phyloP scores from a whole-genome alignment of 1,140 invertebrate species.

The Achroia grisella region DNA sequence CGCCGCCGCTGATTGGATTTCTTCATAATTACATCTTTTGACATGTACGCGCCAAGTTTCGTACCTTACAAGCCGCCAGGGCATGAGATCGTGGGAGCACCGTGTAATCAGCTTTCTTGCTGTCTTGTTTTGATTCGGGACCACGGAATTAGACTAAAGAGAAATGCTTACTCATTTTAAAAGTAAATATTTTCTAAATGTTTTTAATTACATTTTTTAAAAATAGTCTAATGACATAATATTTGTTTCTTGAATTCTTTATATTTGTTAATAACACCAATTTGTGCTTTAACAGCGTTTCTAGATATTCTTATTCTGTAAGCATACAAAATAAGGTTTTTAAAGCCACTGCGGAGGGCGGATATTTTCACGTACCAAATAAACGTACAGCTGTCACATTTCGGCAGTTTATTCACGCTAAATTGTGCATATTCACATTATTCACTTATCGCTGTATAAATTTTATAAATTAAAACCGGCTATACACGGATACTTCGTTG shows the following conservation, averaged over 20 bases:
- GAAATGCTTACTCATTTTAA: background rate
- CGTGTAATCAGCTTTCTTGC: slow-evolving; percentile 69
- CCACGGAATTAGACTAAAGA: slow-evolving; percentile 26
- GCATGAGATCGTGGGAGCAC: slow-evolving; percentile 67
- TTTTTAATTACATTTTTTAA: no score
- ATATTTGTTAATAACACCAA: no score
- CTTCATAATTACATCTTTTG: slow-evolving; percentile 73
- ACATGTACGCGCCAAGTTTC: slow-evolving; percentile 70
- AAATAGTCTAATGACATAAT: background rate
- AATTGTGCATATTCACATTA: slow-evolving; percentile 1
- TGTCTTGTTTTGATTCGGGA: slow-evolving; percentile 58
- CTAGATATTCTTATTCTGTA: no score
- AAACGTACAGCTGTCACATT: slow-evolving; percentile 1
- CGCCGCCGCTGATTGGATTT: slow-evolving; percentile 65
- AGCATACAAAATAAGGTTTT: no score
- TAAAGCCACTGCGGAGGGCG: background rate
- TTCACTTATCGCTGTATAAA: background rate
- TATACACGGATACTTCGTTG: background rate
- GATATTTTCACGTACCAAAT: background rate
- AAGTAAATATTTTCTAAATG: no score
- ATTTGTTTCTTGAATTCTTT: background rate
- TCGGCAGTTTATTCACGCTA: background rate
- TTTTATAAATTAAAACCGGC: no score
- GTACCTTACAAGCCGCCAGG: slow-evolving; percentile 56
- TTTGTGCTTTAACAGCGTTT: no score